A percentile compares a stretch with the other conserved stretches of the same genome.
These are phyloP conservation scores for Acronicta aceris DNA, from an alignment of 2,888 invertebrate genomes.

Conservation along the genomic window DNA sequence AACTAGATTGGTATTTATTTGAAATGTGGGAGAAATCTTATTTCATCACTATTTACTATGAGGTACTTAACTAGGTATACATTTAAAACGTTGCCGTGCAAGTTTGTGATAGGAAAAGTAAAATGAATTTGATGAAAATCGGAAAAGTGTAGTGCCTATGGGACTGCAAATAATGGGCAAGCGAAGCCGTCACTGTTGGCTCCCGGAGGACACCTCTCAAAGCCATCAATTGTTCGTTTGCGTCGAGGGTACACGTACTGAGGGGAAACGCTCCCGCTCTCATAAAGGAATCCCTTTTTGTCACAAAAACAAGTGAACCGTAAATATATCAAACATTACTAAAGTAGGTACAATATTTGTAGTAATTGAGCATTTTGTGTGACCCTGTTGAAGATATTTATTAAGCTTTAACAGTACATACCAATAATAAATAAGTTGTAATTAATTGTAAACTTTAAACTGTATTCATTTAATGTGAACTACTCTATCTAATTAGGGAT, in stretches of 20 bases:
- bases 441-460: too few relatives aligned
- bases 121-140: conserved; percentile 24
- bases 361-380: too few relatives aligned
- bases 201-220: conserved; percentile 39
- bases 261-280: conserved; percentile 5
- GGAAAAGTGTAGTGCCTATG: conserved; percentile 12
- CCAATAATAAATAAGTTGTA: too few relatives aligned
- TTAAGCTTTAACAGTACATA: too few relatives aligned
- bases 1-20: conserved; percentile 22
- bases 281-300: conserved; percentile 16
- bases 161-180: conserved; percentile 36
- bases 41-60: conserved; percentile 21
- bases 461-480: too few relatives aligned
- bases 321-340: background rate
- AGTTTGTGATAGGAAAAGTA: conserved; percentile 16
- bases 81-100: conserved; percentile 7
- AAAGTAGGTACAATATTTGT: too few relatives aligned
- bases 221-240: conserved; percentile 42
- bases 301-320: conserved; percentile 32
- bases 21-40: conserved; percentile 12
- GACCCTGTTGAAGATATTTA: too few relatives aligned
- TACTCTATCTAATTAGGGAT: too few relatives aligned
- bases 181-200: conserved; percentile 32
- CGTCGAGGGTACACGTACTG: conserved; percentile 13
- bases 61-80: too few relatives aligned